Base-by-base conservation (phyloP, 2,888 invertebrate species). In the Nephrocerus scutellatus region DNA sequence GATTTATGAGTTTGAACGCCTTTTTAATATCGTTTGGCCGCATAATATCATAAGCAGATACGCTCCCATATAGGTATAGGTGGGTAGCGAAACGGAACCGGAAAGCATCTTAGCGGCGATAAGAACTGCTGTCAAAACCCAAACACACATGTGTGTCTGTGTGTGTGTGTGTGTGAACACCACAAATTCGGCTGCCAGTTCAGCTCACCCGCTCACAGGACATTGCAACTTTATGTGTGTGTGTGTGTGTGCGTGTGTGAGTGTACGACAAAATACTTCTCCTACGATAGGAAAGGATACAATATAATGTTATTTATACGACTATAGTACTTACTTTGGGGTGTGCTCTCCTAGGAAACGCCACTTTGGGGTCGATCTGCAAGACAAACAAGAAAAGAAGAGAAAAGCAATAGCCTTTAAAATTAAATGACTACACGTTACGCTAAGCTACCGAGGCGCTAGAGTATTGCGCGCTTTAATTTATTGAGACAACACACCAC, bases 341-440 rank as follows among this genome's bases (percentile, higher is more conserved):
- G 76, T 95, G 93, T 76, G 92, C 90, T 82, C 92, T 82, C 76
- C 96, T 85, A 59, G 98, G 98, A 77, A 98, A 97, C 71, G 97
- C 97, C 74, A 98, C 93, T 83, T 98, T 98, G 60, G 97, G 97
- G 75, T 98, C 97, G 78, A 98, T 96, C 96, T 97, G 86, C 56
- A 72, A 70, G 70, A 59, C 62, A 47, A 46, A 44, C 31, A 42
- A 36, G 30, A 42, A 44, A 31, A 36, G 40, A 33, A 42, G 37
- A 41, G 32, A 44, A 49, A 32, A 6, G 43, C 24, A 22, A 10
- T 23, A 32, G 16, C 15, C 30, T 36, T 34, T 20, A 26, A 10
- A 36, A 32, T 37, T 30, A 34, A 44, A 31, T 25, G 30, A 34
- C 4, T 12, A 5, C 12, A 25, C 12, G 6, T 3, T 4, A 10